Evolutionary conservation across 2,113 vertebrate species (phyloP).

Genomic region (Ia io): DNA sequence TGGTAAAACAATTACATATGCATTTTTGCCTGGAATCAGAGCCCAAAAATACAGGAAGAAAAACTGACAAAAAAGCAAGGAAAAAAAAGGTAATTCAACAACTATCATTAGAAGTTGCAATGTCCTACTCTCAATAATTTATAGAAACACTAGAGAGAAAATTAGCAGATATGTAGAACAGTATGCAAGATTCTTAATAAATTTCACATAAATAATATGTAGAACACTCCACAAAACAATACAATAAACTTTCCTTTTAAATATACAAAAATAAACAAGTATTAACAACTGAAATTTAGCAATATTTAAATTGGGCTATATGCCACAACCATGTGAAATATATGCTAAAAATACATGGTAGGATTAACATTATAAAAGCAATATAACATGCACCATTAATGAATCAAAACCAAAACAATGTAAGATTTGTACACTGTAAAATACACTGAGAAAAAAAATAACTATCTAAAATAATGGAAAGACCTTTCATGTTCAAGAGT

Average conservation of each 20-base stretch:
- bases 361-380: neutral
- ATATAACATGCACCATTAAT: neutral
- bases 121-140: neutral
- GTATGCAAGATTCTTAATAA: neutral
- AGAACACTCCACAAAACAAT: neutral
- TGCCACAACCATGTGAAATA: neutral
- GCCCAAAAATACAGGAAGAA: neutral
- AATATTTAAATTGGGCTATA: neutral
- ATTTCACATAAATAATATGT: neutral
- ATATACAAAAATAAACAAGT: neutral
- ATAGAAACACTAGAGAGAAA: neutral
- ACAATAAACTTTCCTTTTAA: neutral
- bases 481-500: neutral
- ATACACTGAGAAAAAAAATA: neutral
- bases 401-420: neutral
- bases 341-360: neutral
- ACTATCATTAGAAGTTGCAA: neutral
- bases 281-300: neutral
- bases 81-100: neutral
- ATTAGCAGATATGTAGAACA: neutral
- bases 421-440: neutral
- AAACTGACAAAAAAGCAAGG: neutral
- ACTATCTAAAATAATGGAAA: neutral
- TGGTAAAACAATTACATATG: neutral
- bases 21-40: neutral